Conservation (phyloP, 1,140 invertebrate genomes). For the Macrotrachela quadricornifera region DNA sequence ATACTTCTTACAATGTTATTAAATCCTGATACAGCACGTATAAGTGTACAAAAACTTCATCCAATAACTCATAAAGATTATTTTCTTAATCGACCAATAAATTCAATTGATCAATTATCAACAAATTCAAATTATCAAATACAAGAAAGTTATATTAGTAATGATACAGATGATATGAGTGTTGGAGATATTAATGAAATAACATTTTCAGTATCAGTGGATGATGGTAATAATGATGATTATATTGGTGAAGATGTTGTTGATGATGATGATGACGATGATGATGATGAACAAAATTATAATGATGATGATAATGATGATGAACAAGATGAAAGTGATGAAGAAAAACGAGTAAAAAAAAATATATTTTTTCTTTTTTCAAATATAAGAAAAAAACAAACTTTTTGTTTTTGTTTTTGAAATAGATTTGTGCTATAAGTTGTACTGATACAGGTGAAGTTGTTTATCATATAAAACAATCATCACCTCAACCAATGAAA, state of each 20-base stretch:
- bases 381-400: too few relatives aligned
- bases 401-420: slow-evolving; percentile 7
- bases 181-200: too few relatives aligned
- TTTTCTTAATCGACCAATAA: neutral
- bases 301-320: neutral
- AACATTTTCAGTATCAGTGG: slow-evolving; percentile 35
- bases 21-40: slow-evolving; percentile 53
- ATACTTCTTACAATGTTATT: slow-evolving; percentile 55
- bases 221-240: slow-evolving; percentile 21
- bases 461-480: neutral
- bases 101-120: neutral
- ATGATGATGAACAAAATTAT: slow-evolving; percentile 7
- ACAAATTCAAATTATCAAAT: neutral
- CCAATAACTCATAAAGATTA: neutral
- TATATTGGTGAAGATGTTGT: neutral
- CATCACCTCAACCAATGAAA: slow-evolving; percentile 9
- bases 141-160: too few relatives aligned
- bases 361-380: too few relatives aligned
- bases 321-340: neutral
- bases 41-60: neutral
- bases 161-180: too few relatives aligned
- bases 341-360: neutral
- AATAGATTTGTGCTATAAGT: slow-evolving; percentile 5
- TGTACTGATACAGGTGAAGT: slow-evolving; percentile 5
- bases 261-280: slow-evolving; percentile 10